Evolutionary conservation across 2,797 vertebrate species (phyloP).

Genomic region (Cichlasoma orientale): DNA sequence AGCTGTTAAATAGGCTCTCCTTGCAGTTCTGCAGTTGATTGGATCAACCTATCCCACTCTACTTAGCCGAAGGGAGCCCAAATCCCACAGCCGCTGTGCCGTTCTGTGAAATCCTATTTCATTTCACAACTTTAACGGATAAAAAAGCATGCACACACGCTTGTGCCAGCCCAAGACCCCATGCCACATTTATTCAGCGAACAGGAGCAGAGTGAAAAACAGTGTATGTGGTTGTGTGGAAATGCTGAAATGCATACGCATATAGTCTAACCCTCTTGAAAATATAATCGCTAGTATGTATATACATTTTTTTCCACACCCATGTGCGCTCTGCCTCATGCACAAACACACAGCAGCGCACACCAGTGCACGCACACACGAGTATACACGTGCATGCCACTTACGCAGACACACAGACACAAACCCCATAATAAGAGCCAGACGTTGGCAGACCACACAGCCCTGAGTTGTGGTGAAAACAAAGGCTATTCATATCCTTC

Average conservation of each 20-base stretch:
- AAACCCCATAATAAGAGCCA: slow-evolving; percentile 87
- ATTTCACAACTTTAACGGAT: slow-evolving; percentile 82
- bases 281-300: slow-evolving; percentile 64
- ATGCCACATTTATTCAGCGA: slow-evolving; percentile 66
- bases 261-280: slow-evolving; percentile 41
- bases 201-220: slow-evolving; percentile 50
- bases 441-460: slow-evolving; percentile 84
- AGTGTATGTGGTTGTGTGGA: slow-evolving; percentile 43
- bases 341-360: slow-evolving; percentile 43
- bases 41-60: slow-evolving; percentile 79
- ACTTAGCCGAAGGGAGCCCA: slow-evolving; percentile 76
- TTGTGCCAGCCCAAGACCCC: slow-evolving; percentile 70
- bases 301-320: slow-evolving; percentile 38
- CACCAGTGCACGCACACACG: slow-evolving; percentile 66
- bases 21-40: slow-evolving; percentile 78
- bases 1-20: slow-evolving; percentile 81
- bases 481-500: slow-evolving; percentile 86
- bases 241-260: slow-evolving; percentile 35
- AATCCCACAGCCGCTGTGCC: slow-evolving; percentile 78
- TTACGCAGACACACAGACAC: slow-evolving; percentile 80
- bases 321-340: slow-evolving; percentile 26
- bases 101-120: slow-evolving; percentile 82
- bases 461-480: slow-evolving; percentile 85
- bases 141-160: slow-evolving; percentile 65
- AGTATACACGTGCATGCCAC: slow-evolving; percentile 78